Evolutionary conservation across 2,797 vertebrate species (phyloP).

Genomic region (Brachyrhaphis roseni): DNA sequence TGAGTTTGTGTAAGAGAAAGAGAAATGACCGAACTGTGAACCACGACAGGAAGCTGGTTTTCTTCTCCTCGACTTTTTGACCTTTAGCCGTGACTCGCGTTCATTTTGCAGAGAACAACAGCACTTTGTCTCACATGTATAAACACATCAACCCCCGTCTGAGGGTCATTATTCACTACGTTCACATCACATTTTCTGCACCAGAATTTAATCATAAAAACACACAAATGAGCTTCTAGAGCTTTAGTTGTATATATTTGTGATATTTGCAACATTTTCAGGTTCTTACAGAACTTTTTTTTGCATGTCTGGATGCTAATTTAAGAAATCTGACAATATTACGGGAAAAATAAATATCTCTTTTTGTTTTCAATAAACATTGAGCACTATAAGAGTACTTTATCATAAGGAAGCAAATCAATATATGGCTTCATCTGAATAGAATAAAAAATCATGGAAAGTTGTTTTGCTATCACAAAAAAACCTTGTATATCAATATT

Average conservation of each 20-base stretch:
- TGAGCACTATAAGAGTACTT: neutral
- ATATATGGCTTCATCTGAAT: neutral
- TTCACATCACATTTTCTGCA: neutral
- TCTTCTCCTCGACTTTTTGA: neutral
- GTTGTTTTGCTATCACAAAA: neutral
- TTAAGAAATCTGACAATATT: neutral
- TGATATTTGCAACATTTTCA: neutral
- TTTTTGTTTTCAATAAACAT: conserved; percentile 1
- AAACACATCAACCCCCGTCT: neutral
- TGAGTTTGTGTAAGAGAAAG: neutral
- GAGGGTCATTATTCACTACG: neutral
- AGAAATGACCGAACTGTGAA: neutral
- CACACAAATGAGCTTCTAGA: neutral
- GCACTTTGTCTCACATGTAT: neutral
- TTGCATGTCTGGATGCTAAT: neutral
- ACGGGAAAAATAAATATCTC: neutral
- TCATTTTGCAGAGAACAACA: neutral
- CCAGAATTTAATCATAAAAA: neutral
- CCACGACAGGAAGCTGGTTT: neutral
- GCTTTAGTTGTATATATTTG: neutral
- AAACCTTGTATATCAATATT: neutral
- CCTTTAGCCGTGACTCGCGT: neutral
- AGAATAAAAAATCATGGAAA: neutral
- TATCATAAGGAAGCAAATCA: neutral
- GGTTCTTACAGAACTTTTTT: neutral